Evolutionary conservation across 2,888 invertebrate genomes (phyloP), one percentile per base, ranked within the genome.

Genomic region (Leucophenga montana): DNA sequence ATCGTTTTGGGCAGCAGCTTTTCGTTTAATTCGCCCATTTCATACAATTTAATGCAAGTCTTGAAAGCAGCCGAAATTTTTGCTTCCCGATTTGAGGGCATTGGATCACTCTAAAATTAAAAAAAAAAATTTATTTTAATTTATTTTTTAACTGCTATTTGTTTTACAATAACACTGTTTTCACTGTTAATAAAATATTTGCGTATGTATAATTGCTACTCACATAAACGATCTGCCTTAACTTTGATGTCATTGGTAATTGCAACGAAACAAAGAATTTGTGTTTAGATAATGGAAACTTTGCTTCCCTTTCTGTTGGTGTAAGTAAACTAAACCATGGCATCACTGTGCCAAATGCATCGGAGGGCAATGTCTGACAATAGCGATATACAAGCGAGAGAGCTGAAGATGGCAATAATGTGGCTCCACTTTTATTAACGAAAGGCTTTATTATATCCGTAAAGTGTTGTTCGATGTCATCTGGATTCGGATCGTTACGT

Each of bases 51-150:
- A 68, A 92, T 91, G 85, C 97, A 97, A 0, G 93, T 92, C 70
- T 93, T 91, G 69, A 97, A 89, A 0, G 97, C 97, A 0, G 94
- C 97, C 0, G 95, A 93, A 78, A 94, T 92, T 88, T 97, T 97
- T 0, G 97, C 97, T 3, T 89, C 74, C 76, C 91, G 92, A 70
- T 92, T 88, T 44, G 83, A 91, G 0, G 22, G 3, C 90, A 92
- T 92, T 0, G 88, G 87, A 13, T 89, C 84, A 4, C 96, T 93
- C 93, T 94, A 80, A 83, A 85, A 73, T 39, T 53, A 14, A 39
- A 1, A n/a, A 31, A 33, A n/a, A 3, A 4, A 33, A 22, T 33
- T 33, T 31, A 33, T 44, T 66, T 0, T 16, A 11, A 27, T 27
- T 27, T 2, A 27, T 4, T 27, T 27, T 3, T 27, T 27, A 27